These are phyloP conservation scores for Plecturocebus donacophilus DNA, from an alignment of 2,113 vertebrate species.

Conservation along the genomic window DNA sequence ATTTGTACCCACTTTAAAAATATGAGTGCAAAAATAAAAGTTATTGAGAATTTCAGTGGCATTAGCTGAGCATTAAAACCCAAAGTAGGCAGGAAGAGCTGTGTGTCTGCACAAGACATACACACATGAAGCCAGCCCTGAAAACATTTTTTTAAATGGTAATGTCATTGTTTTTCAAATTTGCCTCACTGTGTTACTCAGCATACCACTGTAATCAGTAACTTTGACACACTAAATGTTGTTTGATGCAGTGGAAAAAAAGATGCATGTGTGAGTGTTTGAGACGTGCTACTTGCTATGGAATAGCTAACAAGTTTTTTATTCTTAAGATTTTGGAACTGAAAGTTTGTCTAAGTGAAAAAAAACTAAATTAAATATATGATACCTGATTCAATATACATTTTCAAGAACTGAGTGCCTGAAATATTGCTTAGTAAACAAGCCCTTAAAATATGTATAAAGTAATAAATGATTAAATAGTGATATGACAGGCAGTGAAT, in stretches of 20 bases:
- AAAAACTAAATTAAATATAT: not conserved
- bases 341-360: not conserved
- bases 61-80: not conserved
- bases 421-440: not conserved
- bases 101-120: not conserved
- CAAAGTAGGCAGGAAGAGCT: fast-evolving
- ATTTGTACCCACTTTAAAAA: not conserved
- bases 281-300: fast-evolving
- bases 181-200: not conserved
- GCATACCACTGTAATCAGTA: not conserved
- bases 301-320: not conserved
- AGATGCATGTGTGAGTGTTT: not conserved
- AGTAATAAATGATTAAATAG: conserved; percentile 51
- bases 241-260: not conserved
- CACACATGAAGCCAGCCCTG: not conserved
- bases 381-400: not conserved
- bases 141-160: not conserved
- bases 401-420: conserved; percentile 7
- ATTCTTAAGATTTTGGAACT: conserved; percentile 21
- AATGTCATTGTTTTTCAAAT: not conserved
- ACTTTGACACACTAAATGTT: not conserved
- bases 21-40: not conserved
- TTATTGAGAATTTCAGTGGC: not conserved
- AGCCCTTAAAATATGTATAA: conserved; percentile 17
- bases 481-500: not conserved